These are phyloP conservation scores for Procavia capensis DNA, from an alignment of 2,113 vertebrate genomes.

Conservation along the genomic window DNA sequence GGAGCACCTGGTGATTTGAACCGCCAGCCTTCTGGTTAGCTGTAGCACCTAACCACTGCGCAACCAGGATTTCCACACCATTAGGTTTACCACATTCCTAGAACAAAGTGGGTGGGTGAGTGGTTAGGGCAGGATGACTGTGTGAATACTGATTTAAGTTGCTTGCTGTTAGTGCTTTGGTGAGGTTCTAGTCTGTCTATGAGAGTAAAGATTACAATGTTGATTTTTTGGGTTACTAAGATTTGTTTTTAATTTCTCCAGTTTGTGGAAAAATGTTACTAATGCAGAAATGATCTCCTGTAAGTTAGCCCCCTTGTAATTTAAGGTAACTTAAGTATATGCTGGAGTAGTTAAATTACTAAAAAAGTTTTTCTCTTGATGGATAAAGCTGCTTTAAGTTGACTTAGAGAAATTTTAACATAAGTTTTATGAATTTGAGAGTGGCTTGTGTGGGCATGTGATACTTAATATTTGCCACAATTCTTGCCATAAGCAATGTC, in stretches of 20 bases:
- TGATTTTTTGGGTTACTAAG: background rate
- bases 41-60: too few species aligned
- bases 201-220: background rate
- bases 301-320: background rate
- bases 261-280: background rate
- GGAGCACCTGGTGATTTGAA: too few species aligned
- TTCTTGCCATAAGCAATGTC: background rate
- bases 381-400: background rate
- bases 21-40: too few species aligned
- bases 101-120: background rate
- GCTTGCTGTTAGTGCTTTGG: background rate
- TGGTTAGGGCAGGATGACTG: background rate
- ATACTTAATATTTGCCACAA: background rate
- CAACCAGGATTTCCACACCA: background rate
- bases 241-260: slow-evolving; percentile 45
- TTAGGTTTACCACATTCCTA: background rate
- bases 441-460: background rate
- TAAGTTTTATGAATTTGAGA: background rate
- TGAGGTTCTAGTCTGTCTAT: background rate
- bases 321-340: background rate
- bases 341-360: background rate
- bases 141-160: background rate
- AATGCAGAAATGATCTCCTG: background rate
- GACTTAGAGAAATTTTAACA: background rate
- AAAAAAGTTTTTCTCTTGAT: background rate